Percentiles rank a stretch among this genome's conserved stretches.
These are phyloP conservation scores for Andrena marginata DNA, from an alignment of 2,888 invertebrate species.

Conservation along the genomic window DNA sequence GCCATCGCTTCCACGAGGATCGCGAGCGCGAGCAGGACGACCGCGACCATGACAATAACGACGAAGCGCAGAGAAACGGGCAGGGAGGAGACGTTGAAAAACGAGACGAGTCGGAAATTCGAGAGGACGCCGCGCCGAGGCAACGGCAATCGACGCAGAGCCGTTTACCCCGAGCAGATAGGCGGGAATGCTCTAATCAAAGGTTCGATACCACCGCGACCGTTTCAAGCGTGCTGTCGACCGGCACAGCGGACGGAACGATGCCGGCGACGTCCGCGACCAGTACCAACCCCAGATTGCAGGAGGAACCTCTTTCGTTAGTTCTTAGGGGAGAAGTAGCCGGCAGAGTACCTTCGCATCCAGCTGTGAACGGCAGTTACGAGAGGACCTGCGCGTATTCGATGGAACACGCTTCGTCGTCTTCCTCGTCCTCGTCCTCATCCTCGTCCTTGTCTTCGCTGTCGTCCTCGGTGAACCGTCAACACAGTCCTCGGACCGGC, in stretches of 20 bases:
- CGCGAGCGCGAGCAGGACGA: neutral
- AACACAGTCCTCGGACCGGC: conserved; percentile 44
- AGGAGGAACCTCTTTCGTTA: conserved; percentile 89
- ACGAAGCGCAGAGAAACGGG: neutral
- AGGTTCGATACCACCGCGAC: conserved; percentile 60
- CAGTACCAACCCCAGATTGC: conserved; percentile 77
- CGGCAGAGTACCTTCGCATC: conserved; percentile 87
- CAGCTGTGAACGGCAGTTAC: conserved; percentile 84
- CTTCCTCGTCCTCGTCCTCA: conserved; percentile 8
- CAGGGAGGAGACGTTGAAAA: conserved; percentile 1
- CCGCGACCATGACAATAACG: neutral
- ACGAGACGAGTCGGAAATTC: conserved; percentile 42
- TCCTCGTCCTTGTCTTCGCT: conserved; percentile 39
- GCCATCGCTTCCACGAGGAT: neutral
- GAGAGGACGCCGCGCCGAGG: conserved; percentile 72
- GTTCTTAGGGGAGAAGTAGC: conserved; percentile 85
- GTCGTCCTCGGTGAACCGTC: neutral
- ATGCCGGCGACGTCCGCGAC: conserved; percentile 66
- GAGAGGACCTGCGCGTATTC: conserved; percentile 70
- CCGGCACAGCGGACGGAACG: conserved; percentile 73
- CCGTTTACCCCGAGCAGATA: conserved; percentile 46
- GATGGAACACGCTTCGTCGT: conserved; percentile 43
- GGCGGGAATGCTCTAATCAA: conserved; percentile 67
- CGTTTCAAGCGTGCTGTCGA: neutral
- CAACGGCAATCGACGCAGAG: conserved; percentile 60